Percentiles rank a stretch among this genome's conserved stretches.
These are phyloP conservation scores for Microcebus ravelobensis DNA, from an alignment of 2,113 vertebrate genomes.

Conservation along the genomic window DNA sequence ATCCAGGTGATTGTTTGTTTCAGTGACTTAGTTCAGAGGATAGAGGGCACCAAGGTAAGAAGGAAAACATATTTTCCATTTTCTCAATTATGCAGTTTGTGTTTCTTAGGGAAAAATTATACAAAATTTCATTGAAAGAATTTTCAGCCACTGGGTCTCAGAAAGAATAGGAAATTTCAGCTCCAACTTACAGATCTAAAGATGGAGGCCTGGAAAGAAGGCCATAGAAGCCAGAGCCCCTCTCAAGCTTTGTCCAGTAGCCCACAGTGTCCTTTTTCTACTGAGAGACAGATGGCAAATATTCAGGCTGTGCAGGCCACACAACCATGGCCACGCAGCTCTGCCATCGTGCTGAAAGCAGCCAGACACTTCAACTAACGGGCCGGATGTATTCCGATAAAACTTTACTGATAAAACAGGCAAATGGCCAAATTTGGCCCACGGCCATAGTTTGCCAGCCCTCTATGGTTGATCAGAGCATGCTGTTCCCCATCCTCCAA, in stretches of 20 bases:
- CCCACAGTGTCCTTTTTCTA: background rate
- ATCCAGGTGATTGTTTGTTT: background rate
- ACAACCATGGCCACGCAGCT: background rate
- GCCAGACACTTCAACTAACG: background rate
- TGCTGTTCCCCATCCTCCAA: background rate
- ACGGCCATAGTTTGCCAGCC: background rate
- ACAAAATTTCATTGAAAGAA: background rate
- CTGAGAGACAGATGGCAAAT: background rate
- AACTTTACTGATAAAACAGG: background rate
- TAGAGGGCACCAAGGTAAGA: background rate
- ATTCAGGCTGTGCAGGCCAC: background rate
- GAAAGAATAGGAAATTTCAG: too few species aligned
- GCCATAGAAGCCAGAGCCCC: background rate
- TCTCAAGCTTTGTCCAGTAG: background rate
- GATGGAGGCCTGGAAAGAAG: background rate
- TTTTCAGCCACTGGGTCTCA: background rate
- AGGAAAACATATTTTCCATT: background rate
- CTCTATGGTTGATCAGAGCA: rapidly evolving
- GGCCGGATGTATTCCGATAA: background rate
- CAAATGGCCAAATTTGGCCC: background rate
- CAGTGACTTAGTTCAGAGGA: background rate
- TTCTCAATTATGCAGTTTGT: background rate
- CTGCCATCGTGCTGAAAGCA: background rate
- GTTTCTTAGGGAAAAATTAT: background rate
- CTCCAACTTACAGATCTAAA: background rate